phyloP scores from a whole-genome alignment of 2,113 vertebrate genomes.

The Hipposideros armiger region DNA sequence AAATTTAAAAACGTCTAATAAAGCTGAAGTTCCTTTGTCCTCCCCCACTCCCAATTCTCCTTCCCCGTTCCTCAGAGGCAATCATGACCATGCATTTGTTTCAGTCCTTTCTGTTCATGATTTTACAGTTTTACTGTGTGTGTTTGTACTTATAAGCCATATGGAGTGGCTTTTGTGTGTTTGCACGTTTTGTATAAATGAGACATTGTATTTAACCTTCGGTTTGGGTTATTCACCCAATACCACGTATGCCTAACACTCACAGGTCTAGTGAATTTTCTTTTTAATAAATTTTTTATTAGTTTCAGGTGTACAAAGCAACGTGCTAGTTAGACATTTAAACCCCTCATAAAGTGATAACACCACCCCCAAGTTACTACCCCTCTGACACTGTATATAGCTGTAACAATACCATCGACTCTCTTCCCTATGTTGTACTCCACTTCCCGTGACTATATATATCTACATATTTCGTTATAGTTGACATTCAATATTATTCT shows the following conservation, averaged over 20 bases:
- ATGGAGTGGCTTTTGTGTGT: neutral
- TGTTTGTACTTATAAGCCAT: neutral
- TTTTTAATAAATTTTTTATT: too few species aligned
- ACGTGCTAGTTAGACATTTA: too few species aligned
- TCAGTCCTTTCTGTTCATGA: neutral
- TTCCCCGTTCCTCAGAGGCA: neutral
- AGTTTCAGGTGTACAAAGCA: too few species aligned
- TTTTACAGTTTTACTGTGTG: neutral
- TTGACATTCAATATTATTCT: too few species aligned
- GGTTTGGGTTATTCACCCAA: too few species aligned
- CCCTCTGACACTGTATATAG: too few species aligned
- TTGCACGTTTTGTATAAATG: neutral
- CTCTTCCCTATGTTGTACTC: too few species aligned
- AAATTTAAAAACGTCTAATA: neutral
- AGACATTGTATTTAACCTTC: neutral
- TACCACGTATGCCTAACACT: fast-evolving
- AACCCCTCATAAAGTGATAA: too few species aligned
- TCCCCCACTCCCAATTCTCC: neutral
- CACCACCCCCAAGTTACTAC: too few species aligned
- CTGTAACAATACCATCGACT: too few species aligned
- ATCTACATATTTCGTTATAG: too few species aligned
- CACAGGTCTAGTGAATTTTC: neutral
- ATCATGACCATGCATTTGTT: neutral
- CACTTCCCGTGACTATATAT: too few species aligned
- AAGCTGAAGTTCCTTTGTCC: neutral